Base-by-base conservation (phyloP, 1,140 invertebrate genomes). In the Drosophila simulans region DNA sequence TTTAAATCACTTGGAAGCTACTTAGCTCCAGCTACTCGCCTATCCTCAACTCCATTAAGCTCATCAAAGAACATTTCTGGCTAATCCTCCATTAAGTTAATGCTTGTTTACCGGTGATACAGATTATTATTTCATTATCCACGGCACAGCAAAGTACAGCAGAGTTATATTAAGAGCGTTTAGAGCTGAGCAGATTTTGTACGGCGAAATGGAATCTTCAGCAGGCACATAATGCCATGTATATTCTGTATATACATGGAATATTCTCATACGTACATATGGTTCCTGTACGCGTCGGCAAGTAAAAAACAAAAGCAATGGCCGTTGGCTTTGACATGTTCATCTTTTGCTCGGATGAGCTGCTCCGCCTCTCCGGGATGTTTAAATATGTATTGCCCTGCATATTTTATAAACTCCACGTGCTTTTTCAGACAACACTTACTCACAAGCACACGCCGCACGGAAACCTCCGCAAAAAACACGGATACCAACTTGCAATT, bases 361-460 rank as follows among this genome's bases (percentile, higher is more conserved):
- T 63, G 69, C 31, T 63, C 39, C 48, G 40, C 35, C 22, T 31
- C 52, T 74, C 43, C 37, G 34, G 64, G 51, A 74, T 78, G 63
- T 51, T 86, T 63, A 88, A 86, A 82, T 88, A 88, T 88, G 83
- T 79, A 79, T 88, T 80, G 79, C 63, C 56, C 43, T 88, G 64
- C 76, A 86, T 86, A 88, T 88, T 86, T 88, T 76, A 86, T 88
- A 66, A 79, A 76, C 48, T 88, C 76, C 83, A 88, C 75, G 83
- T 86, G 83, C 83, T 82, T 76, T 66, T 82, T 68, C 69, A 63
- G 69, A 53, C 80, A 62, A 55, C 56, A 60, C 45, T 55, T 42
- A 59, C 43, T 20, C 25, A 45, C 17, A 8, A 37, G 51, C 45
- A 64, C 43, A 37, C 22, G n/a, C 34, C 40, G 20, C 15, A 39